These are phyloP conservation scores for Acrocephalus scirpaceus DNA, from an alignment of 2,797 vertebrate species.

Conservation along the genomic window DNA sequence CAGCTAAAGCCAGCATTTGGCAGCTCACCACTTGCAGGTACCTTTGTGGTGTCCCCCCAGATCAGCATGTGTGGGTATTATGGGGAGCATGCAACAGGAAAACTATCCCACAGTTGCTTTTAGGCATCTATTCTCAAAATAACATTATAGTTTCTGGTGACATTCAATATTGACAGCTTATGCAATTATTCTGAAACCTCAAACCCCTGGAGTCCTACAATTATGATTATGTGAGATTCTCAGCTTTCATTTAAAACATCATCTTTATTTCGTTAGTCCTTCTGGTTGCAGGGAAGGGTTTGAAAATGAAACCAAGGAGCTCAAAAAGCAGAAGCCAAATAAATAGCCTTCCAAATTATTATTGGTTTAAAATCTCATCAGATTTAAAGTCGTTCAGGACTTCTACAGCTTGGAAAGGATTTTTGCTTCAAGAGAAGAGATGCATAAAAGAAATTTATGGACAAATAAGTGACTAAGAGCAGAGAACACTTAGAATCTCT, in stretches of 20 bases:
- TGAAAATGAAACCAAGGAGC: not conserved
- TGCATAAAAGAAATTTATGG: not conserved
- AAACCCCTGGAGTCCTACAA: conserved; percentile 10
- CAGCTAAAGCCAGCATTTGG: not conserved
- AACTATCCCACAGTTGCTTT: not conserved
- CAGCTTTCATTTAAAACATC: conserved; percentile 23
- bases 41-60: not conserved
- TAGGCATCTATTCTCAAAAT: not conserved
- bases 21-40: not conserved
- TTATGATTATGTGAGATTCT: conserved; percentile 20
- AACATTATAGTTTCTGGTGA: not conserved
- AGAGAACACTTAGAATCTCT: not conserved
- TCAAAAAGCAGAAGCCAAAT: not conserved
- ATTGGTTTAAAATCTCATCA: not conserved
- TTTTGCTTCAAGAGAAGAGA: not conserved
- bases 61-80: not conserved
- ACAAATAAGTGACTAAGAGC: not conserved
- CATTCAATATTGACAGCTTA: not conserved
- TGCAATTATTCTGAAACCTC: conserved; percentile 25
- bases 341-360: not conserved
- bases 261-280: not conserved
- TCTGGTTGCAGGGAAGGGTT: not conserved
- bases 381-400: not conserved
- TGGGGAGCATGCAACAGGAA: not conserved
- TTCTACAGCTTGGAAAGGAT: not conserved